Evolutionary conservation across 2,113 vertebrate species (phyloP).

Genomic region (Maccullochella peelii): DNA sequence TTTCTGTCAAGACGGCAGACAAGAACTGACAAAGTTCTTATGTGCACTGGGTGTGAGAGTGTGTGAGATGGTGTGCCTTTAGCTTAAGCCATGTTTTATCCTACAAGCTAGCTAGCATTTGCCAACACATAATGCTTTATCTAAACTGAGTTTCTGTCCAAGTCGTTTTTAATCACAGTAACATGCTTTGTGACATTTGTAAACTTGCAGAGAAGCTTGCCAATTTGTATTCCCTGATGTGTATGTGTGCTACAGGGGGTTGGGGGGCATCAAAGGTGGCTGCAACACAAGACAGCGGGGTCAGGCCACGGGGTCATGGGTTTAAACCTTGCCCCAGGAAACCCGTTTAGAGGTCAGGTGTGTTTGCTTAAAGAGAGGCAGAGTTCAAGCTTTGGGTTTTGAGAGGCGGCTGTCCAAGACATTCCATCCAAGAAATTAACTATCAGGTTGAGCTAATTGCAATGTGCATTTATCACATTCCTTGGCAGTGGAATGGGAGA

Average conservation of each 20-base stretch:
- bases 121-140: constrained; percentile 26
- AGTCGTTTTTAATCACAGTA: constrained; percentile 36
- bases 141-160: constrained; percentile 32
- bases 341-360: constrained; percentile 76
- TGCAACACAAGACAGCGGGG: constrained; percentile 64
- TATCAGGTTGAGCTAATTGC: constrained; percentile 74
- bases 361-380: constrained; percentile 78
- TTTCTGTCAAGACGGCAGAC: constrained; percentile 26
- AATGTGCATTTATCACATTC: constrained; percentile 67
- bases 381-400: constrained; percentile 72
- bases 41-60: background rate
- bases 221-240: constrained; percentile 41
- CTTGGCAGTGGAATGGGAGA: constrained; percentile 13
- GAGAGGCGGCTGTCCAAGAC: constrained; percentile 59
- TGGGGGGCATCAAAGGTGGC: constrained; percentile 70
- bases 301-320: constrained; percentile 71
- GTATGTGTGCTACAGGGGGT: constrained; percentile 25
- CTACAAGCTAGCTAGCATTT: background rate
- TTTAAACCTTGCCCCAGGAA: constrained; percentile 79
- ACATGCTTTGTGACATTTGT: constrained; percentile 23
- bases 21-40: background rate
- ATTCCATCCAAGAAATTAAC: constrained; percentile 74
- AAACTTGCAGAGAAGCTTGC: constrained; percentile 18
- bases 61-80: background rate
- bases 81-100: background rate